phyloP scores from a whole-genome alignment of 2,888 invertebrate species.

The Cybosia mesomella region DNA sequence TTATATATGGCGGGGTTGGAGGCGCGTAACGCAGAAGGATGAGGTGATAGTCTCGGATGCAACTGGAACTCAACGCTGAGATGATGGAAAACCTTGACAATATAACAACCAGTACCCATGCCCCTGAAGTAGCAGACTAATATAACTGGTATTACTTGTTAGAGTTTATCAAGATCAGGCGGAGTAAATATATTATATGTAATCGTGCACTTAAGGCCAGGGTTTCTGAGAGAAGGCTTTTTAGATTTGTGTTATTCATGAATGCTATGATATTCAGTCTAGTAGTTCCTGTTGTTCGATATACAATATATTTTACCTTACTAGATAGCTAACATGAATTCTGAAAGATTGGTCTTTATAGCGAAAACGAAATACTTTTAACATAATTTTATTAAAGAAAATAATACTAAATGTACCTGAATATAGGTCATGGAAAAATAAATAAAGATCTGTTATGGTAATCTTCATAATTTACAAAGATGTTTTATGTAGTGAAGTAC shows the following conservation, averaged over 20 bases:
- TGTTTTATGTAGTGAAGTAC: too few species aligned
- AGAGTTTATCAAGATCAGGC: slow-evolving; percentile 18
- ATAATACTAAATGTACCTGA: too few species aligned
- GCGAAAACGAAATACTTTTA: too few species aligned
- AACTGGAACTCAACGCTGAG: neutral
- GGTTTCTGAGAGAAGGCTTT: neutral
- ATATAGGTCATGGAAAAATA: too few species aligned
- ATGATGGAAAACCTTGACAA: neutral
- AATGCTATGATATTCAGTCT: neutral
- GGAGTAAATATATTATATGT: slow-evolving; percentile 8
- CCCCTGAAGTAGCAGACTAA: slow-evolving; percentile 13
- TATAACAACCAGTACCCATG: neutral
- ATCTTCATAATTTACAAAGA: too few species aligned
- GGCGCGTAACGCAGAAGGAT: too few species aligned
- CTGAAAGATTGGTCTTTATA: neutral
- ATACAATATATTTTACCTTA: neutral
- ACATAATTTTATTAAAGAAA: too few species aligned
- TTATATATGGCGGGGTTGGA: too few species aligned
- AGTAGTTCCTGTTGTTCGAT: neutral
- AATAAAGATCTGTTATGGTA: too few species aligned
- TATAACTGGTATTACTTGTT: slow-evolving; percentile 8
- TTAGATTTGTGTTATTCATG: neutral
- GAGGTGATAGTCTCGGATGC: neutral
- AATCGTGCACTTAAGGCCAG: neutral
- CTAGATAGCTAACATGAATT: neutral